Percentiles rank a stretch among this genome's conserved stretches.
Evolutionary conservation across 2,113 vertebrate species (phyloP).

Genomic region (Noturus placidus): DNA sequence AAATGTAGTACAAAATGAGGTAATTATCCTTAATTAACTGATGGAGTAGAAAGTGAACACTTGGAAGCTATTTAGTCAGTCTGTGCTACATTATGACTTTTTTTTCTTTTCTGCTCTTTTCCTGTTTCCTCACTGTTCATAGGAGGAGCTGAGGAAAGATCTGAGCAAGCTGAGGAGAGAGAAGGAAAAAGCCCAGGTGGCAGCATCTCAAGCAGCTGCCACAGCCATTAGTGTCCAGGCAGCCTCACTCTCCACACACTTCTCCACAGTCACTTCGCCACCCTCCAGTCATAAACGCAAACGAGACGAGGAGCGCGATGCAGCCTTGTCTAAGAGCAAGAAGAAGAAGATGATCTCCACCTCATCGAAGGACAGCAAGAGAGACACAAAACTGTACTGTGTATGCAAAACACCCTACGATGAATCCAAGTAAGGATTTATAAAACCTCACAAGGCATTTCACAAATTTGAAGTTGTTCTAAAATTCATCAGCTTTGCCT

Average conservation of each 20-base stretch:
- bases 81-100: not conserved
- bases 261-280: conserved; percentile 41
- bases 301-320: conserved; percentile 82
- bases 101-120: conserved; percentile 4
- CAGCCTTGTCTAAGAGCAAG: conserved; percentile 84
- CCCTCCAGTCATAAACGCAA: conserved; percentile 85
- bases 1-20: not conserved
- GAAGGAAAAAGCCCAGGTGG: conserved; percentile 83
- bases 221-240: conserved; percentile 64
- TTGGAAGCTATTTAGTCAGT: not conserved
- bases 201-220: conserved; percentile 69
- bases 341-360: conserved; percentile 98
- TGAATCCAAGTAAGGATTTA: conserved; percentile 88
- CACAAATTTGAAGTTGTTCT: not conserved
- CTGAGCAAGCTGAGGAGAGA: conserved; percentile 86
- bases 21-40: not conserved
- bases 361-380: conserved; percentile 96
- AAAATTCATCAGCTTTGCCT: too few relatives aligned
- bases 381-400: conserved; percentile 98
- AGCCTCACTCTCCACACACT: conserved; percentile 56
- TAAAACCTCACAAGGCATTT: not conserved
- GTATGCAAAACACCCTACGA: conserved; percentile 98
- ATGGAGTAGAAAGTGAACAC: not conserved
- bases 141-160: conserved; percentile 95
- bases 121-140: not conserved